Conservation (phyloP, 2,797 vertebrate species). For the Chelonia mydas region DNA sequence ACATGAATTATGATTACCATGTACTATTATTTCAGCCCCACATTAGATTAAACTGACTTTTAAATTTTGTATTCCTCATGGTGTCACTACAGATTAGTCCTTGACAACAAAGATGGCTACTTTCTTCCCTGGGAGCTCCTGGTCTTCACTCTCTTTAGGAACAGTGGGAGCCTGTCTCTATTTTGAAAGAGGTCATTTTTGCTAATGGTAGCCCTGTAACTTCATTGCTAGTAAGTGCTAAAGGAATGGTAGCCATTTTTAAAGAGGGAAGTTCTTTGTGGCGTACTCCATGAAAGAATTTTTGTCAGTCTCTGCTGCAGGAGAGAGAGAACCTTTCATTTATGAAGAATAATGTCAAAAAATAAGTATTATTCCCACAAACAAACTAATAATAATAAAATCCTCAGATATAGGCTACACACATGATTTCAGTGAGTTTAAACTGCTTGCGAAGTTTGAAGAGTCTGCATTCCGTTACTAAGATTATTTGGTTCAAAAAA, state of each 20-base stretch:
- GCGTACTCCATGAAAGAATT: neutral
- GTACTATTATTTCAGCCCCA: neutral
- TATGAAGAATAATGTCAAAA: neutral
- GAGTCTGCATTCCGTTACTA: fast-evolving
- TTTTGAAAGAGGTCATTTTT: conserved; percentile 24
- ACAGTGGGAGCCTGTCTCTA: neutral
- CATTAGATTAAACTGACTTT: neutral
- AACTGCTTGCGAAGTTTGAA: neutral
- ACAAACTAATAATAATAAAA: neutral
- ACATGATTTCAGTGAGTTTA: neutral
- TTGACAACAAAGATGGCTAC: neutral
- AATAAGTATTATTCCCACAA: neutral
- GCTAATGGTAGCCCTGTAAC: neutral
- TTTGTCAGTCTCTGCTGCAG: neutral
- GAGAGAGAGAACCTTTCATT: neutral
- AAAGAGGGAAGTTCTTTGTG: neutral
- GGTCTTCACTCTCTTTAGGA: neutral
- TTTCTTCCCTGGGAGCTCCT: neutral
- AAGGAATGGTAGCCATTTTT: neutral
- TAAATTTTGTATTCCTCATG: neutral
- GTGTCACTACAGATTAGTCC: neutral
- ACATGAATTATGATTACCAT: neutral
- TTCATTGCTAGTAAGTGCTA: conserved; percentile 10
- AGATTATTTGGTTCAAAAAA: neutral
- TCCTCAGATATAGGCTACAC: neutral